phyloP scores from a whole-genome alignment of 2,797 vertebrate species.

The Pantherophis alleghaniensis region DNA sequence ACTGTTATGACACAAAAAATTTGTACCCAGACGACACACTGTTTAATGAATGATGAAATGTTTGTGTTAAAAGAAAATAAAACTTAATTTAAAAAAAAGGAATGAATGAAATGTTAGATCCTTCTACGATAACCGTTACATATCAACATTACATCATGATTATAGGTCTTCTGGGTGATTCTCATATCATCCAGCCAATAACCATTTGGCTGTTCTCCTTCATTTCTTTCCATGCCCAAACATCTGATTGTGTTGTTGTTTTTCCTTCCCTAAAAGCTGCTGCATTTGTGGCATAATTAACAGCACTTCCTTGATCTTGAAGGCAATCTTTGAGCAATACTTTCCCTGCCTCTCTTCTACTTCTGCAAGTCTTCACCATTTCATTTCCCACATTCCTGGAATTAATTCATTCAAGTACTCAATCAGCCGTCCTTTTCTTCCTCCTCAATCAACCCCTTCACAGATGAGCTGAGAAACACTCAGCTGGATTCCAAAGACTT shows the following conservation, averaged over 20 bases:
- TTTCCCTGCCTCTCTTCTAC: not conserved
- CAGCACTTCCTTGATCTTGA: not conserved
- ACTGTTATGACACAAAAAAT: too few species aligned
- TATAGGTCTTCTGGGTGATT: not conserved
- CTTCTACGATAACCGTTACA: not conserved
- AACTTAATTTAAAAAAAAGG: too few species aligned
- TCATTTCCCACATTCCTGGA: not conserved
- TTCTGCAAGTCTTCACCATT: not conserved
- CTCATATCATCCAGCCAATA: not conserved
- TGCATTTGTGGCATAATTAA: not conserved
- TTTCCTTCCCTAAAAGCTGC: not conserved
- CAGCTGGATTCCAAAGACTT: not conserved
- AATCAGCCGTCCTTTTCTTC: not conserved
- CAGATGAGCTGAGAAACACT: not conserved
- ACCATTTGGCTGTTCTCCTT: not conserved
- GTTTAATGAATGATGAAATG: too few species aligned
- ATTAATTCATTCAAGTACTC: not conserved
- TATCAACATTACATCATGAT: not conserved
- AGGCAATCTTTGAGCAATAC: not conserved
- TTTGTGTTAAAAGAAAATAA: too few species aligned
- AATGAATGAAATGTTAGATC: not conserved
- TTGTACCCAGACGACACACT: too few species aligned
- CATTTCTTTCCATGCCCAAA: not conserved
- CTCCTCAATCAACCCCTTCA: not conserved
- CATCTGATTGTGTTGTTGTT: not conserved